These are phyloP conservation scores for Dendroctonus valens DNA, from an alignment of 1,140 invertebrate species.

Conservation along the genomic window DNA sequence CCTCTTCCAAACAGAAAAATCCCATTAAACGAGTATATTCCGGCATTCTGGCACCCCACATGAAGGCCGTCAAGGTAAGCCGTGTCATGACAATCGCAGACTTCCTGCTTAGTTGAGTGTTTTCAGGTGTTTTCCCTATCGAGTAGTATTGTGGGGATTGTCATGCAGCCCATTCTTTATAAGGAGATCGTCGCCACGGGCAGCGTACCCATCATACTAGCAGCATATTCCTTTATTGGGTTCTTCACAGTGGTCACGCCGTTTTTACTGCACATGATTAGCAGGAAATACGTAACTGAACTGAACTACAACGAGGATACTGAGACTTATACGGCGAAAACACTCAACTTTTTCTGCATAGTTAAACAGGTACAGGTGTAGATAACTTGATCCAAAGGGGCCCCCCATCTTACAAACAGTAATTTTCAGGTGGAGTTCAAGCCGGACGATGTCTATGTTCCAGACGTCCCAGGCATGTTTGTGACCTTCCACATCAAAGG, in stretches of 20 bases:
- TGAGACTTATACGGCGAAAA: conserved; percentile 68
- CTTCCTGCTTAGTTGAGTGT: neutral
- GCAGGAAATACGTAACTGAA: conserved; percentile 81
- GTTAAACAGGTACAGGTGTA: conserved; percentile 61
- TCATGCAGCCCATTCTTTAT: conserved; percentile 71
- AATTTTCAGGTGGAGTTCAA: conserved; percentile 69
- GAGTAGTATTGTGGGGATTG: conserved; percentile 68
- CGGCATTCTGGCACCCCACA: conserved; percentile 65
- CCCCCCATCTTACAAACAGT: too few relatives aligned
- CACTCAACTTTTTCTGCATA: conserved; percentile 64
- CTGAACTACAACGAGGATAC: conserved; percentile 67
- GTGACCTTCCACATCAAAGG: conserved; percentile 71
- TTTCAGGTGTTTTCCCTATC: conserved; percentile 68
- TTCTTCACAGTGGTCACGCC: conserved; percentile 84
- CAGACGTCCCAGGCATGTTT: conserved; percentile 78
- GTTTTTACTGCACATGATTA: conserved; percentile 74
- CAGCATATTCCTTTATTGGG: conserved; percentile 64
- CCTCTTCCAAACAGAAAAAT: conserved; percentile 9
- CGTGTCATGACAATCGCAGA: neutral
- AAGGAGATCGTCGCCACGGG: conserved; percentile 59
- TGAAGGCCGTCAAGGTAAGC: conserved; percentile 67
- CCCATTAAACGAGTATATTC: conserved; percentile 40
- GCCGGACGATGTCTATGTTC: conserved; percentile 71
- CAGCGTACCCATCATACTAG: conserved; percentile 57
- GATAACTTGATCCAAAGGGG: neutral